Evolutionary conservation across 2,888 invertebrate species (phyloP).

Genomic region (Antheraea assamensis): DNA sequence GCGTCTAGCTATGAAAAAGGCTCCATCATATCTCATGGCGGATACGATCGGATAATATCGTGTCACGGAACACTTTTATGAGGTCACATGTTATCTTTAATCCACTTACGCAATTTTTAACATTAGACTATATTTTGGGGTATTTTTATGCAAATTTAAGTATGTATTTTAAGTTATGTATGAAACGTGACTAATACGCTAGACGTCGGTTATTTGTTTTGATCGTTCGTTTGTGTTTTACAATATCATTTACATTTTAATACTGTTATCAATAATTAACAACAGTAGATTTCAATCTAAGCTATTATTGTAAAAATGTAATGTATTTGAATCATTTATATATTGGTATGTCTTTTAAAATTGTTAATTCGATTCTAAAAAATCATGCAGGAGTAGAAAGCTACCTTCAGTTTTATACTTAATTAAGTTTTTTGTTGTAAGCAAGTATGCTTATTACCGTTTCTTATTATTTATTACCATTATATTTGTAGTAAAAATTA

Average conservation of each 20-base stretch:
- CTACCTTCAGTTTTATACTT: too few relatives aligned
- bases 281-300: background rate
- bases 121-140: background rate
- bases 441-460: too few relatives aligned
- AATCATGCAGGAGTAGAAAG: too few relatives aligned
- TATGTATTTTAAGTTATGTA: background rate
- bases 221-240: background rate
- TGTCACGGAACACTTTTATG: background rate
- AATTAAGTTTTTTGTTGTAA: too few relatives aligned
- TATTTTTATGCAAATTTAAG: background rate
- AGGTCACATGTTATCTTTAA: constrained; percentile 10
- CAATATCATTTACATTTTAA: background rate
- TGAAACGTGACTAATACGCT: background rate
- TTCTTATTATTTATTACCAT: too few relatives aligned
- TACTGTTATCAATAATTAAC: background rate
- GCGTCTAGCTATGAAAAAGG: background rate
- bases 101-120: background rate
- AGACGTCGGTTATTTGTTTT: background rate
- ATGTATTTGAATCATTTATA: background rate
- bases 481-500: too few relatives aligned
- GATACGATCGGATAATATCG: constrained; percentile 4
- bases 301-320: background rate
- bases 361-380: background rate
- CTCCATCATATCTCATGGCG: constrained; percentile 6
- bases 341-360: background rate